These are phyloP conservation scores for Saturnia pavonia DNA, from an alignment of 2,888 invertebrate species.

Conservation along the genomic window DNA sequence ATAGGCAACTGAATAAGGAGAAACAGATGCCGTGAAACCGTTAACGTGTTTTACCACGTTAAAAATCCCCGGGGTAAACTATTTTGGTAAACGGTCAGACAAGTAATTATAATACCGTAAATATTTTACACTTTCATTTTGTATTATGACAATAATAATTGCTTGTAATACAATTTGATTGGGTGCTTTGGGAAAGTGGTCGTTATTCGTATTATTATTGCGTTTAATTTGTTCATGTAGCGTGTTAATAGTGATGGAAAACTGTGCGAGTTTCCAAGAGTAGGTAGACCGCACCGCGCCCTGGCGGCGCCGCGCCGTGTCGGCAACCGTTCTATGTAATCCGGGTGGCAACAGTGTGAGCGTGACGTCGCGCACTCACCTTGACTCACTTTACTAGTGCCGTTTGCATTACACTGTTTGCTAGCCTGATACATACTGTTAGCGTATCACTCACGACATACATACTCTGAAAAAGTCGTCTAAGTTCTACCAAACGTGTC, in stretches of 20 bases:
- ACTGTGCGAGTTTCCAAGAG: constrained; percentile 45
- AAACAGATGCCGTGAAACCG: neutral
- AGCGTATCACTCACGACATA: constrained; percentile 51
- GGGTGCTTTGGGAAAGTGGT: constrained; percentile 24
- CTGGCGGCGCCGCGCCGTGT: constrained; percentile 49
- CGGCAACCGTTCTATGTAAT: constrained; percentile 48
- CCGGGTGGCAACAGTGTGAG: constrained; percentile 72
- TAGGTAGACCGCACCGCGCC: constrained; percentile 58
- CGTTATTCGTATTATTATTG: constrained; percentile 23
- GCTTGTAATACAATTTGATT: constrained; percentile 27
- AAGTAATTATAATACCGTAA: constrained; percentile 17
- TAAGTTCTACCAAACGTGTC: constrained; percentile 22
- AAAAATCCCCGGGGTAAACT: constrained; percentile 8
- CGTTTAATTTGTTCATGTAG: constrained; percentile 17
- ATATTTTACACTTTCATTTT: constrained; percentile 9
- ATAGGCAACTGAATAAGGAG: neutral
- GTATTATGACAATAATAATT: constrained; percentile 14
- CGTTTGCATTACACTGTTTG: constrained; percentile 66
- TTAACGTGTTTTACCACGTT: constrained; percentile 8
- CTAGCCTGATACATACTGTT: constrained; percentile 32
- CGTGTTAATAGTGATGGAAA: constrained; percentile 34
- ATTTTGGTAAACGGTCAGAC: neutral
- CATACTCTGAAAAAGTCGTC: constrained; percentile 41
- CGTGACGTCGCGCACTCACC: constrained; percentile 69
- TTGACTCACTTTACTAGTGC: constrained; percentile 76